Percentiles rank a stretch among this genome's conserved stretches.
Conservation (phyloP, 37 sponge, comb jelly and placozoan species). For the Halichondria panicea region DNA sequence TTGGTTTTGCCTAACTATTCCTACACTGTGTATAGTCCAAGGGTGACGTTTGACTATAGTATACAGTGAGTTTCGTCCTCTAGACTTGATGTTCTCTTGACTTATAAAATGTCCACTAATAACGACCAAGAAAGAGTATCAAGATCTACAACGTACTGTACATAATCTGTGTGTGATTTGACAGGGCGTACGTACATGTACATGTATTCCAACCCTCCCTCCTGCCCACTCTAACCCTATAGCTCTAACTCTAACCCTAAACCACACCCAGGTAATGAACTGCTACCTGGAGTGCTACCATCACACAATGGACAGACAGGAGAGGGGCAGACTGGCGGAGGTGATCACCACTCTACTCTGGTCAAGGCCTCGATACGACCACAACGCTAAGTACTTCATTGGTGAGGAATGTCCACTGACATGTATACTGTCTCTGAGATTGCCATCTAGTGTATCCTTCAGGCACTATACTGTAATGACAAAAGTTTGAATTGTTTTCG, state of each 20-base stretch:
- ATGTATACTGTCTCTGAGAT: no score
- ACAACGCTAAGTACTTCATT: conserved; percentile 58
- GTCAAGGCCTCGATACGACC: conserved; percentile 52
- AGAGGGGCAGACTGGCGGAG: conserved; percentile 48
- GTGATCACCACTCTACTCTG: conserved; percentile 51
- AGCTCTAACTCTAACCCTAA: no score
- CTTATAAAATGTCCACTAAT: no score
- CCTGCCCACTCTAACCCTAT: background rate
- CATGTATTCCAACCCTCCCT: background rate
- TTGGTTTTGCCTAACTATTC: no score
- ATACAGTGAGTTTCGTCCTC: background rate
- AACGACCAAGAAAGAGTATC: no score
- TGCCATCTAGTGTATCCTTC: no score
- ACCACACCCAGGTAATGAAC: conserved; percentile 69
- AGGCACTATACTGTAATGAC: no score
- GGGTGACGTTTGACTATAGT: background rate
- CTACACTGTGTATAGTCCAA: background rate
- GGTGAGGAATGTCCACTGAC: no score
- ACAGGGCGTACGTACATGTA: no score
- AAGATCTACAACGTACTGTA: no score
- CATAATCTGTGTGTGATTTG: no score
- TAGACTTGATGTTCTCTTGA: background rate
- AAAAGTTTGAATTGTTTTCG: no score
- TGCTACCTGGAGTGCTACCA: conserved; percentile 81
- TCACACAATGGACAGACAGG: conserved; percentile 17